Conservation (phyloP, 2,113 vertebrate species). For the Meles meles region DNA sequence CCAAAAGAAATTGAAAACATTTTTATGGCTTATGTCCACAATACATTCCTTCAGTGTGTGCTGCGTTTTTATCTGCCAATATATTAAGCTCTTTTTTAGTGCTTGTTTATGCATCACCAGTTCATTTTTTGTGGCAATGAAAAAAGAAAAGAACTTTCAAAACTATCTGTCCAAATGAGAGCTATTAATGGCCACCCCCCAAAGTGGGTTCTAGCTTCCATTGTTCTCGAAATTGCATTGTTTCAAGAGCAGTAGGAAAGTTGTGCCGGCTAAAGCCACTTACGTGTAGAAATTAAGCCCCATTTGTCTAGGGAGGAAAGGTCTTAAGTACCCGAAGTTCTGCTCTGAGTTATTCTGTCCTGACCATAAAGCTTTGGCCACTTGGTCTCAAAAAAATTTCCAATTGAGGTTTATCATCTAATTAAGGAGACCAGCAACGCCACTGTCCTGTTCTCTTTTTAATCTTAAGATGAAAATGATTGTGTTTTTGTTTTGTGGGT, state of each 20-base stretch:
- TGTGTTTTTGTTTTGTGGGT: background rate
- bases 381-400: background rate
- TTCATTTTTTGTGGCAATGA: conserved; percentile 29
- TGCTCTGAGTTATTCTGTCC: conserved; percentile 42
- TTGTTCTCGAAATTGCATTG: conserved; percentile 68
- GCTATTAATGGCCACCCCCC: conserved; percentile 55
- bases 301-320: conserved; percentile 48
- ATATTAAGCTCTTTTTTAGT: conserved; percentile 53
- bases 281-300: conserved; percentile 65
- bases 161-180: conserved; percentile 70
- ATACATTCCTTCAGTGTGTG: conserved; percentile 24
- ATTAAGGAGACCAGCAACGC: conserved; percentile 62
- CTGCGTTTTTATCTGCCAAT: conserved; percentile 49
- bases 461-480: conserved; percentile 17
- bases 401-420: conserved; percentile 56
- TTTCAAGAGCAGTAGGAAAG: conserved; percentile 43
- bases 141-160: conserved; percentile 16
- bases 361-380: conserved; percentile 25
- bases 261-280: conserved; percentile 56
- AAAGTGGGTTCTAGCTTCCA: conserved; percentile 54
- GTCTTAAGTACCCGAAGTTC: background rate
- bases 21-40: conserved; percentile 55
- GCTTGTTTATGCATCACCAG: conserved; percentile 53
- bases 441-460: background rate
- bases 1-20: conserved; percentile 64